Conservation (phyloP, 2,888 invertebrate species). For the Apotomis capreana region DNA sequence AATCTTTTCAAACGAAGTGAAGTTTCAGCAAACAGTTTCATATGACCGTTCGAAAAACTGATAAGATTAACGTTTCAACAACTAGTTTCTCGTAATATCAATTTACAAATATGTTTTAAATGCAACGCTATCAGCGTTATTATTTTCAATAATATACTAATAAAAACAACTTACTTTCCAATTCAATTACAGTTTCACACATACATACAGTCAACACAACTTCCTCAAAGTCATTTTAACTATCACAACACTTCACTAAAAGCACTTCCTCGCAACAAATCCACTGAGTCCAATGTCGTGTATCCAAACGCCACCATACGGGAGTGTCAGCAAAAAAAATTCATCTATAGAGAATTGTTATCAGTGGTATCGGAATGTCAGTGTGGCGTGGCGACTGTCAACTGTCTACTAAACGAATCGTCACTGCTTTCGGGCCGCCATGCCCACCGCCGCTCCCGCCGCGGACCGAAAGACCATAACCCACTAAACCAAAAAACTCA, state of each 20-base stretch:
- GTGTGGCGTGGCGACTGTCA: conserved; percentile 83
- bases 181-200: conserved; percentile 24
- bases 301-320: conserved; percentile 59
- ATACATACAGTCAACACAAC: conserved; percentile 52
- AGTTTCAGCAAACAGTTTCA: background rate
- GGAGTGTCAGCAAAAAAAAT: conserved; percentile 71
- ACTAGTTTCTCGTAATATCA: too few species aligned
- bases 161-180: conserved; percentile 35
- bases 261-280: conserved; percentile 48
- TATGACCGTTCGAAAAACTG: too few species aligned
- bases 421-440: conserved; percentile 79
- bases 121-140: too few species aligned
- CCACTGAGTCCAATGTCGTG: conserved; percentile 47
- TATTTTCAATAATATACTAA: background rate
- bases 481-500: conserved; percentile 44
- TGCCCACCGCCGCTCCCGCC: conserved; percentile 74
- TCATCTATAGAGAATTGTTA: conserved; percentile 77
- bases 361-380: conserved; percentile 82
- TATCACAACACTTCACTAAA: conserved; percentile 67
- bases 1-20: too few species aligned
- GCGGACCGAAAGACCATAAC: conserved; percentile 49
- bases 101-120: too few species aligned
- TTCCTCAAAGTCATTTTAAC: conserved; percentile 59
- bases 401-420: conserved; percentile 83
- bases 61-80: background rate